phyloP scores from a whole-genome alignment of 1,140 invertebrate genomes.

The Drosophila hydei region DNA sequence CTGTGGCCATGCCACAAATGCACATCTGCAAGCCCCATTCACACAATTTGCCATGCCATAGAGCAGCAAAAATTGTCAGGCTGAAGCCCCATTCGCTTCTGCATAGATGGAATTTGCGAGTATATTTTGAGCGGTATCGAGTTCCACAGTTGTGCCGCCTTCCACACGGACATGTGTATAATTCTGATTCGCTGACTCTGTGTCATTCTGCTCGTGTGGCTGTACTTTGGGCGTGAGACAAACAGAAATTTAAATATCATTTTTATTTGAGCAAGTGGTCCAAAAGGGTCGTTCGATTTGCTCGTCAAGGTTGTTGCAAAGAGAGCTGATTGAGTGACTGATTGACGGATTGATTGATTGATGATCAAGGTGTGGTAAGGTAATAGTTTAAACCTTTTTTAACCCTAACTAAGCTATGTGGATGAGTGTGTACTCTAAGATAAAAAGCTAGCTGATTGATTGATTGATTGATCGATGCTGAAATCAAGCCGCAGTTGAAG shows the following conservation, averaged over 20 bases:
- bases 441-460: too few species aligned
- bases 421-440: too few species aligned
- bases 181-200: background rate
- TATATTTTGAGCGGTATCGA: background rate
- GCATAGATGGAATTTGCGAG: conserved; percentile 28
- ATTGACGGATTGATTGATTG: too few species aligned
- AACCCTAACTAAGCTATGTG: too few species aligned
- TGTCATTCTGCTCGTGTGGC: conserved; percentile 65
- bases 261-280: conserved; percentile 39
- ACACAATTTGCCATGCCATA: conserved; percentile 19
- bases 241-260: conserved; percentile 78
- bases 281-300: background rate
- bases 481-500: too few species aligned
- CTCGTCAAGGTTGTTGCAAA: background rate
- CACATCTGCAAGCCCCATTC: conserved; percentile 39
- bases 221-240: conserved; percentile 42
- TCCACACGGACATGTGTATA: background rate
- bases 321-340: background rate
- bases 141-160: background rate
- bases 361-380: too few species aligned
- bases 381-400: too few species aligned
- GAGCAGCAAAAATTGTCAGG: conserved; percentile 9
- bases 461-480: background rate
- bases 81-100: background rate
- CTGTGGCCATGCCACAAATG: conserved; percentile 32